A percentile compares a stretch with the other conserved stretches of the same genome.
Conservation (phyloP, 2,888 invertebrate genomes). For the Cephalotes varians region DNA sequence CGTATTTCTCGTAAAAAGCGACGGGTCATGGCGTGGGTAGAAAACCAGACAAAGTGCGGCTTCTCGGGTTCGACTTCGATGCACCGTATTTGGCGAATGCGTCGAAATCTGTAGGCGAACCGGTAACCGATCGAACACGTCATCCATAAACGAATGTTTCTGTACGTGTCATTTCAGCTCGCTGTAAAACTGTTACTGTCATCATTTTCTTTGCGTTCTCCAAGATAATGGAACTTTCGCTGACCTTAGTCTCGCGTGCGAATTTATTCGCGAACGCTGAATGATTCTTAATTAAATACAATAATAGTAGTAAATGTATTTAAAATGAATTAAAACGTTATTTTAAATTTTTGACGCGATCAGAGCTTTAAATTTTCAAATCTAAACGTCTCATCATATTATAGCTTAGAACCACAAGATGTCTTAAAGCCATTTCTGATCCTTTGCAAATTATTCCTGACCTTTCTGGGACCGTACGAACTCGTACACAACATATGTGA, state of each 20-base stretch:
- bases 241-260: not conserved
- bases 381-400: not conserved
- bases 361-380: not conserved
- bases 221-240: slow-evolving; percentile 34
- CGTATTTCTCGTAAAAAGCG: slow-evolving; percentile 75
- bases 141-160: slow-evolving; percentile 68
- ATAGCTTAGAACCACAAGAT: not conserved
- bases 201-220: not conserved
- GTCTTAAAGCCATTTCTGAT: slow-evolving; percentile 8
- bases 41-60: slow-evolving; percentile 55
- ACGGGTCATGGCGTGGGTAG: slow-evolving; percentile 79
- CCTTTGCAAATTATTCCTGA: not conserved
- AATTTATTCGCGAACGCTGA: not conserved
- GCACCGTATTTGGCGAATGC: slow-evolving; percentile 83
- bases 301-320: not conserved
- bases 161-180: not conserved
- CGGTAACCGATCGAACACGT: slow-evolving; percentile 74
- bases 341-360: not conserved
- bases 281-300: not conserved
- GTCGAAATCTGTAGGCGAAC: slow-evolving; percentile 82
- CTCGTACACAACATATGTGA: not conserved
- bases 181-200: slow-evolving; percentile 1
- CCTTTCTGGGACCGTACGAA: not conserved
- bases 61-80: slow-evolving; percentile 68
- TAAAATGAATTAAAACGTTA: not conserved